These are phyloP conservation scores for Megalops atlanticus DNA, from an alignment of 2,113 vertebrate species.

Conservation along the genomic window DNA sequence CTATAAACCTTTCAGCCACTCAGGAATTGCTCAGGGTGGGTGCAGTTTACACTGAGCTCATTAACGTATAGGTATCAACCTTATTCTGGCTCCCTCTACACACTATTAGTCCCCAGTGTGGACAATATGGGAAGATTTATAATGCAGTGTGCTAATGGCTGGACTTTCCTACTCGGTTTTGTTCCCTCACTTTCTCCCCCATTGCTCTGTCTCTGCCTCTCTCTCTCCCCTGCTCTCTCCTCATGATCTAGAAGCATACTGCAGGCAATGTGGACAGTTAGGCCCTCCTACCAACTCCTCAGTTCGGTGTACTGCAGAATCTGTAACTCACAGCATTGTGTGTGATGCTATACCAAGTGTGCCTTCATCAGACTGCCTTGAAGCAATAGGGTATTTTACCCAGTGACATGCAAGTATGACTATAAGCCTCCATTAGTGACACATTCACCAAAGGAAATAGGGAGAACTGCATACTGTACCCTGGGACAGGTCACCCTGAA, in stretches of 20 bases:
- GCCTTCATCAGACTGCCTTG: neutral
- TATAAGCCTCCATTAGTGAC: too few species aligned
- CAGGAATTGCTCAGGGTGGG: too few species aligned
- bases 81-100: neutral
- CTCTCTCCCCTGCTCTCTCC: neutral
- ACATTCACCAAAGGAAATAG: neutral
- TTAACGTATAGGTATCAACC: neutral
- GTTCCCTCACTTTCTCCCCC: neutral
- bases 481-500: neutral
- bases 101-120: neutral
- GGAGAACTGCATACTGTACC: neutral
- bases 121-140: neutral
- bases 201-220: neutral
- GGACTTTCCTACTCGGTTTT: neutral
- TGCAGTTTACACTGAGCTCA: neutral
- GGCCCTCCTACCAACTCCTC: too few species aligned
- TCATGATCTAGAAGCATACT: neutral
- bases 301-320: neutral
- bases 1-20: neutral
- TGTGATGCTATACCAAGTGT: neutral
- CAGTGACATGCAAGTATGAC: too few species aligned
- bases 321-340: neutral
- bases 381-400: neutral
- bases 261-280: neutral
- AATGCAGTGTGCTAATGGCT: neutral